Evolutionary conservation across 2,888 invertebrate genomes (phyloP), one percentile per base, ranked within the genome.

Genomic region (Uloborus plumipes): DNA sequence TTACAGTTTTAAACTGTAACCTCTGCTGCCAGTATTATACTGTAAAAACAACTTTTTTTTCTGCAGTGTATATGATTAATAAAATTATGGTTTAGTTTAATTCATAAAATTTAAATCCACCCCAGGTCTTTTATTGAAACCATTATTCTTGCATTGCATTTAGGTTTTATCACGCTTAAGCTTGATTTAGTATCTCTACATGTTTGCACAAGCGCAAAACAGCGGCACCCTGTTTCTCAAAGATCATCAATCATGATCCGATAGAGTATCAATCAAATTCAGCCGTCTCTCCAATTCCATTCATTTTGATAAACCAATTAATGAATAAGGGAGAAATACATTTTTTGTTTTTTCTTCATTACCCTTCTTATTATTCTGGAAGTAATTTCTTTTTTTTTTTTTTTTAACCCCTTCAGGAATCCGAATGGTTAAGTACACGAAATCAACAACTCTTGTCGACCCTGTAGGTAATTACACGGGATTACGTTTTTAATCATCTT

Each of bases 261-360:
- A 2, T 39, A 16, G 59, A 16, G 47, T 61, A 76, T 76, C 75
- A 67, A 76, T 76, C 75, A 76, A 67, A 18, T 39, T 76, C 26
- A 67, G 26, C 67, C 61, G 67, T 61, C 75, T 50, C 47, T 65
- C 64, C 39, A 15, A 53, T 53, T 65, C 39, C 74, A 75, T 75
- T 76, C 75, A 76, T 76, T 67, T 76, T 76, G 75, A 76, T 67
- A 61, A 76, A 76, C 74, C 66, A 75, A 75, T 75, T 75, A 75
- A 75, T 75, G 66, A 73, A 62, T 65, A 26, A 55, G 11, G 66
- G 22, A 22, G 15, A 62, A 31, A 26, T 26, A 39, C 16, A 22
- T 58, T 47, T 66, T 65, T 74, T 50, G 13, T 31, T 39, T 11
- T 50, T 22, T 49, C 22, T 50, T 16, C 22, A 31, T n/a, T 16